Percentiles rank a stretch among this genome's conserved stretches.
Evolutionary conservation across 2,888 invertebrate genomes (phyloP).

Genomic region (Arenicola marina): DNA sequence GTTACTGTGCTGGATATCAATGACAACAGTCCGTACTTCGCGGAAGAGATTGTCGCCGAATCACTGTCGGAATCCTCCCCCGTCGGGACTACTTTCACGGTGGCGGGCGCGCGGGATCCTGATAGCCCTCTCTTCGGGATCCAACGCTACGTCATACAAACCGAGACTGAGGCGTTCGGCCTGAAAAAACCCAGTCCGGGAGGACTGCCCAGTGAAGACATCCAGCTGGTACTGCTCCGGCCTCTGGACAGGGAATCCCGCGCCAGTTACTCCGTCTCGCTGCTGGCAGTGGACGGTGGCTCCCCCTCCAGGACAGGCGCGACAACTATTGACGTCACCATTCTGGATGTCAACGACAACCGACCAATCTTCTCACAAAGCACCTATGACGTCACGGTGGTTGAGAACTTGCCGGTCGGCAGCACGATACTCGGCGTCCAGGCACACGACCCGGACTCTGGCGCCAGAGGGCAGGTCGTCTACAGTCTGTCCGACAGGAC

Average conservation of each 20-base stretch:
- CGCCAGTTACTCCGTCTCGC: neutral
- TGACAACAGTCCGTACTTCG: slow-evolving; percentile 8
- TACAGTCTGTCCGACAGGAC: slow-evolving; percentile 70
- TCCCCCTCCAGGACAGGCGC: slow-evolving; percentile 6
- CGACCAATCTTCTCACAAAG: slow-evolving; percentile 5
- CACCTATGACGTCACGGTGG: slow-evolving; percentile 76
- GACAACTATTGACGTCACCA: neutral
- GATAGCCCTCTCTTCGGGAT: slow-evolving; percentile 10
- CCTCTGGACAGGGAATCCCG: slow-evolving; percentile 7
- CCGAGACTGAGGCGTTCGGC: neutral
- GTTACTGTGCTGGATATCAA: slow-evolving; percentile 10
- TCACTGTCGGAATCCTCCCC: slow-evolving; percentile 1
- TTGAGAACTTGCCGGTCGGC: slow-evolving; percentile 71
- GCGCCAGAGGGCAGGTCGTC: slow-evolving; percentile 76
- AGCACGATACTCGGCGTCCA: slow-evolving; percentile 74
- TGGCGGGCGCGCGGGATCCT: slow-evolving; percentile 5
- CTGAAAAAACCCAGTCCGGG: neutral
- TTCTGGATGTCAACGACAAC: slow-evolving; percentile 16
- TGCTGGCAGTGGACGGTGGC: slow-evolving; percentile 10
- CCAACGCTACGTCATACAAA: neutral
- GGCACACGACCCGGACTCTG: slow-evolving; percentile 83
- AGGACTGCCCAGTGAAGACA: neutral
- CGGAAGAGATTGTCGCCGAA: neutral
- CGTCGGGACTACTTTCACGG: neutral
- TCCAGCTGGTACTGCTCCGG: neutral